Evolutionary conservation across 1,140 invertebrate genomes (phyloP).

Genomic region (Steinernema feltiae): DNA sequence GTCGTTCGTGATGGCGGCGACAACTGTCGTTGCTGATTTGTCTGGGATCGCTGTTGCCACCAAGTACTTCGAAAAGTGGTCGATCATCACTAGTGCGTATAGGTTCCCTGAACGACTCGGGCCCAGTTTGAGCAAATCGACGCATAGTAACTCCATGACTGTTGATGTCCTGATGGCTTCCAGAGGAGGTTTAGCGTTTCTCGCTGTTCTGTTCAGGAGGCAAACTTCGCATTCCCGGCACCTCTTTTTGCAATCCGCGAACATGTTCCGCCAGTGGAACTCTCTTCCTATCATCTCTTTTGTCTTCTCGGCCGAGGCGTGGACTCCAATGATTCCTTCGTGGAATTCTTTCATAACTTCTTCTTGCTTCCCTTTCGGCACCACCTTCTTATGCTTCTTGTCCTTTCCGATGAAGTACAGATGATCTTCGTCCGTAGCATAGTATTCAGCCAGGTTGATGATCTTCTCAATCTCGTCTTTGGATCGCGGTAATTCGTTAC

Average conservation of each 20-base stretch:
- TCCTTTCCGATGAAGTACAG: neutral
- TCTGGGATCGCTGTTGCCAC: neutral
- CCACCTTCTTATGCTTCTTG: neutral
- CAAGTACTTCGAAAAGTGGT: slow-evolving; percentile 20
- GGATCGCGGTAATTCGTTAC: neutral
- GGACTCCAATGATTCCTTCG: neutral
- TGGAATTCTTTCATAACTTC: neutral
- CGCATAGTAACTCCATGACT: slow-evolving; percentile 11
- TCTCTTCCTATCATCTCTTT: neutral
- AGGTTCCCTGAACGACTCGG: neutral
- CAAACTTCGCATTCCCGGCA: neutral
- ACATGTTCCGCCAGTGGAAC: slow-evolving; percentile 15
- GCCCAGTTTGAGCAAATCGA: slow-evolving; percentile 3
- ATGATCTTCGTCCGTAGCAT: neutral
- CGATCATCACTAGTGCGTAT: slow-evolving; percentile 10
- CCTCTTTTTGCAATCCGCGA: neutral
- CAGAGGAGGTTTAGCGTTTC: neutral
- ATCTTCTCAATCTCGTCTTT: neutral
- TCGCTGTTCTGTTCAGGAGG: neutral
- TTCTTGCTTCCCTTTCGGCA: neutral
- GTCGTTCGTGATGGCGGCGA: neutral
- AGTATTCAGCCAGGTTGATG: neutral
- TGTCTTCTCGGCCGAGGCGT: neutral
- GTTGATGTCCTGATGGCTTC: neutral
- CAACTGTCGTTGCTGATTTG: neutral